Conservation (phyloP, 2,888 invertebrate genomes). For the Conistra vaccinii region DNA sequence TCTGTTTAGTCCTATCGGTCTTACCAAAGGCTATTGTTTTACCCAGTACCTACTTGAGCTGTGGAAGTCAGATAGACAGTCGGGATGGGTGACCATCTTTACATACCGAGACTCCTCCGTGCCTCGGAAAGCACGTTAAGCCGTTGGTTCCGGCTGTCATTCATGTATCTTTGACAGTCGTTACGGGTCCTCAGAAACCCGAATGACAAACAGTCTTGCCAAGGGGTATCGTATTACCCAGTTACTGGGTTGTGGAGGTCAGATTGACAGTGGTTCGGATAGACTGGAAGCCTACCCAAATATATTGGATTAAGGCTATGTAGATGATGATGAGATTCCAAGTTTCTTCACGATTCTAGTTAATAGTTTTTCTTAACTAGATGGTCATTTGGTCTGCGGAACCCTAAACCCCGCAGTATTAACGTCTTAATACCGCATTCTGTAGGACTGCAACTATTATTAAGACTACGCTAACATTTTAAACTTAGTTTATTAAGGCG, state of each 20-base stretch:
- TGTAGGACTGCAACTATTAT: slow-evolving; percentile 14
- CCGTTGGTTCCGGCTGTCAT: too few relatives aligned
- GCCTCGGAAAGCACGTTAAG: too few relatives aligned
- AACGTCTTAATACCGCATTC: slow-evolving; percentile 46
- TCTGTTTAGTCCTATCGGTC: neutral
- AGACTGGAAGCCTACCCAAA: too few relatives aligned
- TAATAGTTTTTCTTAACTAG: neutral
- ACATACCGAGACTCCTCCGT: too few relatives aligned
- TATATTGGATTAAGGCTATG: too few relatives aligned
- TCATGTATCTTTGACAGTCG: too few relatives aligned
- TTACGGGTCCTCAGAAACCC: too few relatives aligned
- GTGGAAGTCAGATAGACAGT: neutral
- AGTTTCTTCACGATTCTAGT: neutral
- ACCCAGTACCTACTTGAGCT: neutral
- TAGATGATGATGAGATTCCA: neutral
- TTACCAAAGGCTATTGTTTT: too few relatives aligned
- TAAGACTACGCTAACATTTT: slow-evolving; percentile 25
- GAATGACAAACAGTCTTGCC: too few relatives aligned
- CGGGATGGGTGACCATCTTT: too few relatives aligned
- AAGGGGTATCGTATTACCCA: too few relatives aligned
- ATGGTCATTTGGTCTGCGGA: neutral
- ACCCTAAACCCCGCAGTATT: slow-evolving; percentile 36
- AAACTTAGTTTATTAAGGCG: neutral
- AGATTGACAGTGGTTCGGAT: neutral
- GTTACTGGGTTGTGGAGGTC: neutral